Conservation (phyloP, 1,140 invertebrate species). For the Camponotus pennsylvanicus region DNA sequence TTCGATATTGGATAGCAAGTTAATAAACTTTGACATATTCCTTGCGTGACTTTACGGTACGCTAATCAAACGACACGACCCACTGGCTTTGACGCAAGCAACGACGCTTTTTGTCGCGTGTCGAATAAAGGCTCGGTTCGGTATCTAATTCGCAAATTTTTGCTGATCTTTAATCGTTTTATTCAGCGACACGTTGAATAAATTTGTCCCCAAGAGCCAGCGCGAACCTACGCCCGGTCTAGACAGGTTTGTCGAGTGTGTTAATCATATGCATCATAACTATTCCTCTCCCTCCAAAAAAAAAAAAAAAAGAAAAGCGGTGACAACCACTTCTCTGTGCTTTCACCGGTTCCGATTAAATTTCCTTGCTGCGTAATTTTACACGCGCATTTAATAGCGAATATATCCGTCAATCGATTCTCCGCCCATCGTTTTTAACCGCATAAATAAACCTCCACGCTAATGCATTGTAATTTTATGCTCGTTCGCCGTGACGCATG, state of each 20-base stretch:
- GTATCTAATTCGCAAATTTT: slow-evolving; percentile 28
- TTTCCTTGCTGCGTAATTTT: not conserved
- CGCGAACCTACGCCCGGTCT: not conserved
- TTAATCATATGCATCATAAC: slow-evolving; percentile 25
- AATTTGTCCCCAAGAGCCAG: not conserved
- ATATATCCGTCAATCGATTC: slow-evolving; percentile 3
- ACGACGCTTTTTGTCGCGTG: not conserved
- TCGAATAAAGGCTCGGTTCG: not conserved
- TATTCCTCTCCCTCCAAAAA: not conserved
- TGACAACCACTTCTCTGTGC: not conserved
- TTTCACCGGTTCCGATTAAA: slow-evolving; percentile 30
- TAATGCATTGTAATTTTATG: slow-evolving; percentile 48
- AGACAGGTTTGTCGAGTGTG: not conserved
- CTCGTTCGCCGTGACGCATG: slow-evolving; percentile 33
- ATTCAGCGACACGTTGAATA: not conserved
- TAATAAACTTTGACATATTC: not conserved
- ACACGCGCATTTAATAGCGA: slow-evolving; percentile 9
- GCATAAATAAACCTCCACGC: slow-evolving; percentile 12
- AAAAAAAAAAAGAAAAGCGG: not conserved
- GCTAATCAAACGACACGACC: slow-evolving; percentile 26
- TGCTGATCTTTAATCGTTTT: slow-evolving; percentile 39
- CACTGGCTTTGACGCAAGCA: slow-evolving; percentile 33
- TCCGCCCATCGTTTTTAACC: slow-evolving; percentile 18
- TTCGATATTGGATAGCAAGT: not conserved
- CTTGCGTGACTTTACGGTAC: not conserved